Evolutionary conservation across 2,888 invertebrate genomes (phyloP).

Genomic region (Phaonia tiefii): DNA sequence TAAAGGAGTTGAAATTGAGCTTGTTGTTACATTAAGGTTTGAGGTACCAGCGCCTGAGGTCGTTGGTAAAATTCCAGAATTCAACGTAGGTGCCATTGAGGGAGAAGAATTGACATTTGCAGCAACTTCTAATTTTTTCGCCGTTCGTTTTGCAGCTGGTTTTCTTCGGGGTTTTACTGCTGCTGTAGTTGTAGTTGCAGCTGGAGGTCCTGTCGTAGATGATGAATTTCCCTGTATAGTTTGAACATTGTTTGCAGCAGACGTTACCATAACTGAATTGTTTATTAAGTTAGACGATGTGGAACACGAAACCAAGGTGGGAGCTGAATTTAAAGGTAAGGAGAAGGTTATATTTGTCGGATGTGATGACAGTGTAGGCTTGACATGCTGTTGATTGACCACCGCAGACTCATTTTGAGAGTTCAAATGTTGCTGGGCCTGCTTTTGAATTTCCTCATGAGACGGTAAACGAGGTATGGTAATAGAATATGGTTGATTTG

Average conservation of each 20-base stretch:
- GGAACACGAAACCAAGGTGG: conserved; percentile 34
- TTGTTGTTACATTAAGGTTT: conserved; percentile 64
- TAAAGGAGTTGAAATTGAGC: conserved; percentile 66
- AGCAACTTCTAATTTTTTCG: conserved; percentile 27
- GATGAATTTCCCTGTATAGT: conserved; percentile 66
- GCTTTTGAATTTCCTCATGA: conserved; percentile 78
- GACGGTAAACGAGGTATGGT: conserved; percentile 80
- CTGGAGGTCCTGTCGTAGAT: conserved; percentile 19
- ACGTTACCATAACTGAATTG: conserved; percentile 40
- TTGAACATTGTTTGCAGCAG: conserved; percentile 49
- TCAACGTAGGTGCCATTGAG: conserved; percentile 38
- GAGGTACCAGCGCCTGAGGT: conserved; percentile 17
- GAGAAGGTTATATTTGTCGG: conserved; percentile 58
- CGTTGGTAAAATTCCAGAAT: conserved; percentile 65
- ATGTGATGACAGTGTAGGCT: conserved; percentile 63
- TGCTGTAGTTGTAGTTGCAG: conserved; percentile 67
- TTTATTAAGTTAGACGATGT: conserved; percentile 40
- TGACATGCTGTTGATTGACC: conserved; percentile 42
- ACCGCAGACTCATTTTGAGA: conserved; percentile 48
- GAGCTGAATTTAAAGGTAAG: conserved; percentile 55
- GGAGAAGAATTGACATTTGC: conserved; percentile 11
- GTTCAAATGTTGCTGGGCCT: conserved; percentile 76
- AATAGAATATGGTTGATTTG: conserved; percentile 78
- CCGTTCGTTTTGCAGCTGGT: conserved; percentile 77
- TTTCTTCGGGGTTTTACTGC: conserved; percentile 79